Evolutionary conservation across 1,140 invertebrate species (phyloP), one percentile per base, ranked within the genome.

Genomic region (Eriosoma lanigerum): DNA sequence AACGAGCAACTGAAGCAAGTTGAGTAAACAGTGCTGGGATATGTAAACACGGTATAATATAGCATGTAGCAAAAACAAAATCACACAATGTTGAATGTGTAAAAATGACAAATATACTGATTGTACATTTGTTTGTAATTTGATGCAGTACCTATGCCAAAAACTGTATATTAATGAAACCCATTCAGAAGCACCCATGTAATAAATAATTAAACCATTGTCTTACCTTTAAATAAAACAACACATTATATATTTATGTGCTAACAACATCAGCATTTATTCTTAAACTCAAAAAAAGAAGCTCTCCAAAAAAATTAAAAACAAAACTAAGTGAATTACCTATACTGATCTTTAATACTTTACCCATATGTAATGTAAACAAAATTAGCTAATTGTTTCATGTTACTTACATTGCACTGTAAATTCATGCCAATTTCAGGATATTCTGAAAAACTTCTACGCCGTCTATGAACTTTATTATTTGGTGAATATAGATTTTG

Each of bases 401-500:
- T 32, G 62, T 60, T 4, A 78, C 75, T 78, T 78, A 78, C 75
- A 46, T 29, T 78, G 38, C 73, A 78, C 58, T 60, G 73, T 78
- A 78, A 17, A 60, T 78, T 78, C 6, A 78, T 24, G 56, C 75
- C 75, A 26, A 78, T 62, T 62, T 78, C 75, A 46, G 75, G 56
- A 60, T 62, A 78, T 46, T 78, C 75, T 13, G 75, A 78, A 62
- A 78, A 78, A 78, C 75, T 78, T 13, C 75, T 78, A 9, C 75
- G 75, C 10, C 75, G n/a, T 9, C 38, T 29, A 26, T 48, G 26
- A 78, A 62, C n/a, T 62, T 60, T 78, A 62, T 58, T 78, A 26
- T 44, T 76, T n/a, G 38, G 75, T 26, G 75, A 78, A 29, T 26
- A 78, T 78, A 12, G 9, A 78, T 60, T 62, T 78, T 5, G 17